Conservation (phyloP, 2,113 vertebrate genomes). For the Jaculus jaculus region DNA sequence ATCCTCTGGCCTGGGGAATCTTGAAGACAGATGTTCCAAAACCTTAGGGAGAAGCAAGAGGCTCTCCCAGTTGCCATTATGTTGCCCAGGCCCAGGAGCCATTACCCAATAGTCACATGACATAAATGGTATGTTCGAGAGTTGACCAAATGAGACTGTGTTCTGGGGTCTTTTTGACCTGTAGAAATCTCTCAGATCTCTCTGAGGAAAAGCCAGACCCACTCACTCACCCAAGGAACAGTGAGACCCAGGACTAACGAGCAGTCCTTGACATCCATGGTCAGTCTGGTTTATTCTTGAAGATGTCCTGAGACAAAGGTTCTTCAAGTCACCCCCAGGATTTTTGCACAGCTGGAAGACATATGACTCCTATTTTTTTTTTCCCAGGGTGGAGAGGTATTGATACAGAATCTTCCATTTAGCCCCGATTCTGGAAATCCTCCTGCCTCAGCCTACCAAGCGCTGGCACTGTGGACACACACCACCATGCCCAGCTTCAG, state of each 20-base stretch:
- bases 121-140: not conserved
- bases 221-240: not conserved
- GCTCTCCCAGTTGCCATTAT: not conserved
- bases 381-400: not conserved
- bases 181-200: not conserved
- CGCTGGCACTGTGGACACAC: no score
- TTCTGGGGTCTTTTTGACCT: not conserved
- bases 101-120: not conserved
- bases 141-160: not conserved
- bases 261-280: not conserved
- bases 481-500: not conserved
- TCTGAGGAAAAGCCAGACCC: not conserved
- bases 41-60: not conserved
- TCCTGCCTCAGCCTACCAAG: not conserved
- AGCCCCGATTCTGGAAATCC: not conserved
- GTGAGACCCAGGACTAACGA: not conserved
- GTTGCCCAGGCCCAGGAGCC: not conserved
- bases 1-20: not conserved
- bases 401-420: not conserved
- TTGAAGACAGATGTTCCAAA: not conserved
- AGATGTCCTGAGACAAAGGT: not conserved
- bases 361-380: not conserved
- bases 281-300: not conserved
- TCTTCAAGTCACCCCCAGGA: not conserved
- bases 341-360: not conserved